phyloP scores from a whole-genome alignment of 2,888 invertebrate species.

The Pteria penguin region DNA sequence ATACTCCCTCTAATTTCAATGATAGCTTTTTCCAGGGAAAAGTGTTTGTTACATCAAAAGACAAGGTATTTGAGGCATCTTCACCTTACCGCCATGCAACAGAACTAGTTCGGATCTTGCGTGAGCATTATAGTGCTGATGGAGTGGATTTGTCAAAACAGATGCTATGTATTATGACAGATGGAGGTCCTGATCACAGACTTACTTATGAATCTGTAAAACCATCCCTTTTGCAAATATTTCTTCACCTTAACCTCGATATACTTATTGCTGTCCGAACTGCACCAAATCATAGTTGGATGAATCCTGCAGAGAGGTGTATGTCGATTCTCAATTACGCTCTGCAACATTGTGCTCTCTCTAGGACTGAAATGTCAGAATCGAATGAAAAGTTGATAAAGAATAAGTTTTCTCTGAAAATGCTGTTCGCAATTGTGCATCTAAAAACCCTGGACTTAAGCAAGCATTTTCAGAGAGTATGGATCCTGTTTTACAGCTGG shows the following conservation, averaged over 20 bases:
- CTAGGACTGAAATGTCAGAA: constrained; percentile 27
- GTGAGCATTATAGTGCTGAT: constrained; percentile 29
- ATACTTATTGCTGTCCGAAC: constrained; percentile 39
- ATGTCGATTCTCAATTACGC: constrained; percentile 45
- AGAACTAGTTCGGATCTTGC: constrained; percentile 31
- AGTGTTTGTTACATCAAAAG: constrained; percentile 42
- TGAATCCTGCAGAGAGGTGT: constrained; percentile 45
- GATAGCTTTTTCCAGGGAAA: constrained; percentile 42
- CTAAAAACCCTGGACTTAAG: constrained; percentile 17
- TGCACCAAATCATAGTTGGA: constrained; percentile 44
- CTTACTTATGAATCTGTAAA: constrained; percentile 36
- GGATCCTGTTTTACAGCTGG: constrained; percentile 1
- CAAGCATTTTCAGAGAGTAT: constrained; percentile 16
- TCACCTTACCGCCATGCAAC: constrained; percentile 42
- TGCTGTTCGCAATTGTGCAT: constrained; percentile 31
- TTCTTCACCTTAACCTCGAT: constrained; percentile 45
- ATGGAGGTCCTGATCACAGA: constrained; percentile 50
- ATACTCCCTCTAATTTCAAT: constrained; percentile 28
- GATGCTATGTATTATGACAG: constrained; percentile 40
- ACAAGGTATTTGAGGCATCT: constrained; percentile 49
- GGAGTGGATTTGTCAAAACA: constrained; percentile 28
- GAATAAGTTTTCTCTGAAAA: constrained; percentile 17
- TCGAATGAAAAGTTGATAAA: too few relatives aligned
- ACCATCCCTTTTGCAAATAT: constrained; percentile 29
- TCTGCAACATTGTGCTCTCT: constrained; percentile 44